phyloP scores from a whole-genome alignment of 2,797 vertebrate genomes.

The Lindbergichthys nudifrons region DNA sequence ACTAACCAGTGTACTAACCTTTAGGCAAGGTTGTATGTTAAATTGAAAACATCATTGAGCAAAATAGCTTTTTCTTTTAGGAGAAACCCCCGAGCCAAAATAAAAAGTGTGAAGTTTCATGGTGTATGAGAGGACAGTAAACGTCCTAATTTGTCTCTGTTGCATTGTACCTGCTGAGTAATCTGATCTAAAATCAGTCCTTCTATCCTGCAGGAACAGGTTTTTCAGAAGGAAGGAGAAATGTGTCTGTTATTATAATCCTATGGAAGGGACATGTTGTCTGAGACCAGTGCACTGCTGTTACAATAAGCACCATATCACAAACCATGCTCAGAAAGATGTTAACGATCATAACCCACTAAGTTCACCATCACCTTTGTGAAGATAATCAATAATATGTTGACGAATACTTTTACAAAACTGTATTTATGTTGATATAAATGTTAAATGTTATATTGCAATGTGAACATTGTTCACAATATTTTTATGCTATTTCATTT shows the following conservation, averaged over 20 bases:
- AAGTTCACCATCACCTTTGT: too few relatives aligned
- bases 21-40: background rate
- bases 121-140: background rate
- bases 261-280: background rate
- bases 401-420: too few relatives aligned
- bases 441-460: too few relatives aligned
- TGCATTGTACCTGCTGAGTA: conserved; percentile 4
- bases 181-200: background rate
- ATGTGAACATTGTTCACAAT: too few relatives aligned
- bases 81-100: background rate
- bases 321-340: background rate
- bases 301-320: background rate
- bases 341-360: background rate
- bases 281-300: background rate
- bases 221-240: background rate
- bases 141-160: background rate
- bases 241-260: background rate
- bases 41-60: background rate
- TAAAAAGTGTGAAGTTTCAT: background rate
- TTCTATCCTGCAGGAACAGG: background rate
- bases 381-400: too few relatives aligned
- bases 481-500: too few relatives aligned
- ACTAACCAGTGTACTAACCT: background rate
- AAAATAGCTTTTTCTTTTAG: background rate
- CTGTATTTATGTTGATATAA: too few relatives aligned